Evolutionary conservation across 2,797 vertebrate species (phyloP).

Genomic region (Enteromius afrohamiltoni): DNA sequence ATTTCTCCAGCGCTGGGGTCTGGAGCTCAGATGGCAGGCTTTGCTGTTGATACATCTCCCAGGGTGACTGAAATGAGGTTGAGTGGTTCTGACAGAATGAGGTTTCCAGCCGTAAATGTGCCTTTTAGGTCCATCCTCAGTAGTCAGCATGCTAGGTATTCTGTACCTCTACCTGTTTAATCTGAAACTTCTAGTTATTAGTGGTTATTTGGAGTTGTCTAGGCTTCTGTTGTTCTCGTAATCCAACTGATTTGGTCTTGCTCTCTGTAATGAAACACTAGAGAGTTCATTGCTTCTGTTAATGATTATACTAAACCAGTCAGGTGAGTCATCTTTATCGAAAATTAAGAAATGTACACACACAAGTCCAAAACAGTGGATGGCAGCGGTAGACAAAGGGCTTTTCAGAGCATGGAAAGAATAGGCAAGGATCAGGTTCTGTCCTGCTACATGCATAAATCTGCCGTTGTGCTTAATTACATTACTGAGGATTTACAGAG

Average conservation of each 20-base stretch:
- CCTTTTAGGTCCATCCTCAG: constrained; percentile 9
- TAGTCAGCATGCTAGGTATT: neutral
- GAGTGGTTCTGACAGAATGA: constrained; percentile 44
- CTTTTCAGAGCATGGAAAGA: constrained; percentile 80
- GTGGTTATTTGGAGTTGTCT: neutral
- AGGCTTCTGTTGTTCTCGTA: neutral
- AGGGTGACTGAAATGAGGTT: constrained; percentile 44
- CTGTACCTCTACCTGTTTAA: neutral
- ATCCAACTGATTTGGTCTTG: neutral
- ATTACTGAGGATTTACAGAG: constrained; percentile 92
- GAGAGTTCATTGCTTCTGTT: constrained; percentile 68
- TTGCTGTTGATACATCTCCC: constrained; percentile 54
- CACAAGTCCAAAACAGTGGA: constrained; percentile 77
- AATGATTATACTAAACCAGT: constrained; percentile 75
- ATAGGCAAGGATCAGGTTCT: constrained; percentile 96
- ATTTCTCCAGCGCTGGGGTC: constrained; percentile 52
- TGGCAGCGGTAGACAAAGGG: constrained; percentile 80
- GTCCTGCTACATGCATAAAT: constrained; percentile 92
- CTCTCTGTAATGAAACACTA: constrained; percentile 49
- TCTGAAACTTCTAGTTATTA: neutral
- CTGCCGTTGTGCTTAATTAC: constrained; percentile 90
- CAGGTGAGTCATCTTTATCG: constrained; percentile 51
- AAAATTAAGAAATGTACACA: constrained; percentile 40
- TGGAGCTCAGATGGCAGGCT: constrained; percentile 58
- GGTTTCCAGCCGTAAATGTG: constrained; percentile 17